phyloP scores from a whole-genome alignment of 2,113 vertebrate genomes.

The Ascaphus truei region DNA sequence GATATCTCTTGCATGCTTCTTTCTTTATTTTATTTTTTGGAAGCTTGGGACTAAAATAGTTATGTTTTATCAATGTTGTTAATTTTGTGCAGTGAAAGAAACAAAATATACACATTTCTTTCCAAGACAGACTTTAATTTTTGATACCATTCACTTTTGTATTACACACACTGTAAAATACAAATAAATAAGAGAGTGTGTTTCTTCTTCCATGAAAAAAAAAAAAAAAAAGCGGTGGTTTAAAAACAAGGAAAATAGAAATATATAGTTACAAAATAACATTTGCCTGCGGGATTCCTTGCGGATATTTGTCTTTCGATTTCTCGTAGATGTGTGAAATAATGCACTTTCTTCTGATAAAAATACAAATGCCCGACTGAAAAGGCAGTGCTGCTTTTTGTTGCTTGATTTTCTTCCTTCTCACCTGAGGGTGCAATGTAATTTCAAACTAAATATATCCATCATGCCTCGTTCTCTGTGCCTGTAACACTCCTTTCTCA shows the following conservation, averaged over 20 bases:
- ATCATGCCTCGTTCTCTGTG: neutral
- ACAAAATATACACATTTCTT: too few species aligned
- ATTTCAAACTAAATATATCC: constrained; percentile 33
- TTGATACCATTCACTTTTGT: too few species aligned
- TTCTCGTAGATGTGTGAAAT: neutral
- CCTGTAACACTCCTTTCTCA: neutral
- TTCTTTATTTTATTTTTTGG: too few species aligned
- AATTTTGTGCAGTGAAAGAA: too few species aligned
- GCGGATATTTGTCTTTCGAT: constrained; percentile 9
- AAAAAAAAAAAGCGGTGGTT: neutral
- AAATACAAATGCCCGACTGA: constrained; percentile 8
- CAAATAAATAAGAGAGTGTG: constrained; percentile 21
- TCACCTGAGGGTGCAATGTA: constrained; percentile 27
- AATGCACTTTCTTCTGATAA: neutral
- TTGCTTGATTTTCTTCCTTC: neutral
- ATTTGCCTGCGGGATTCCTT: constrained; percentile 4
- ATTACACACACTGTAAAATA: too few species aligned
- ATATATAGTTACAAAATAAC: neutral
- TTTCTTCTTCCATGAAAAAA: constrained; percentile 33
- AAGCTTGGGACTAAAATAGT: too few species aligned
- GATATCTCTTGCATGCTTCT: too few species aligned
- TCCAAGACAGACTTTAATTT: too few species aligned
- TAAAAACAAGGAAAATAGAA: neutral
- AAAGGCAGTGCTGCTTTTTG: neutral
- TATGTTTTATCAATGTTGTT: too few species aligned